phyloP scores from a whole-genome alignment of 2,797 vertebrate species.

The Falco cherrug region DNA sequence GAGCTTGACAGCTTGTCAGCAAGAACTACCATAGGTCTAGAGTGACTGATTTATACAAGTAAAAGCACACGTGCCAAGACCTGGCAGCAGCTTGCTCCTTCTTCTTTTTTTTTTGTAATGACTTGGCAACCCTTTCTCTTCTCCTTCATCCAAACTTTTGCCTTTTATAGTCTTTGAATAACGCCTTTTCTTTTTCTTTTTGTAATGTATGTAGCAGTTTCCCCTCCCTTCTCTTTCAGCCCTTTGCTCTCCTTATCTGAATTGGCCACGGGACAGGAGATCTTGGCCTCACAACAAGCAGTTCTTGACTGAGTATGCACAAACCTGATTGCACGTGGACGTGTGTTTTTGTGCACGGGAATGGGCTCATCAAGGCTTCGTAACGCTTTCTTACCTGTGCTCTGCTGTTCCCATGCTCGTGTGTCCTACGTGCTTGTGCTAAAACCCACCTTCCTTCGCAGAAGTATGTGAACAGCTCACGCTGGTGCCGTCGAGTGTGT shows the following conservation, averaged over 20 bases:
- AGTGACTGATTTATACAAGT: constrained; percentile 68
- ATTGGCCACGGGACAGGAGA: background rate
- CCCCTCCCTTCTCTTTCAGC: constrained; percentile 5
- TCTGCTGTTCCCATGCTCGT: fast-evolving
- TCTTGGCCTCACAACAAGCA: background rate
- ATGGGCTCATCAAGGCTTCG: background rate
- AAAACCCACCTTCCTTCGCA: background rate
- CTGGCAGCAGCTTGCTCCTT: constrained; percentile 6
- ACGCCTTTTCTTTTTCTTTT: background rate
- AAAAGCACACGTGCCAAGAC: constrained; percentile 46
- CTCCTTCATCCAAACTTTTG: constrained; percentile 55
- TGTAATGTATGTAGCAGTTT: background rate
- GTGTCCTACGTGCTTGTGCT: background rate
- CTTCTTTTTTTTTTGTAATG: background rate
- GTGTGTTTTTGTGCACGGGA: background rate
- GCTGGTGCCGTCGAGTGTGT: fast-evolving
- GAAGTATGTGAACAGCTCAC: background rate
- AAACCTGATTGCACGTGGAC: background rate
- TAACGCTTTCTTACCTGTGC: too few relatives aligned
- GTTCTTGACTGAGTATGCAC: background rate
- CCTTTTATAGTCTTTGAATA: constrained; percentile 66
- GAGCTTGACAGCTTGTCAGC: constrained; percentile 53
- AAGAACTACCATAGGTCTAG: constrained; percentile 57
- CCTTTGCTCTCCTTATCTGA: constrained; percentile 42
- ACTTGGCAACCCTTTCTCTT: constrained; percentile 29